phyloP scores from a whole-genome alignment of 2,113 vertebrate species.

The Petroica traversi region DNA sequence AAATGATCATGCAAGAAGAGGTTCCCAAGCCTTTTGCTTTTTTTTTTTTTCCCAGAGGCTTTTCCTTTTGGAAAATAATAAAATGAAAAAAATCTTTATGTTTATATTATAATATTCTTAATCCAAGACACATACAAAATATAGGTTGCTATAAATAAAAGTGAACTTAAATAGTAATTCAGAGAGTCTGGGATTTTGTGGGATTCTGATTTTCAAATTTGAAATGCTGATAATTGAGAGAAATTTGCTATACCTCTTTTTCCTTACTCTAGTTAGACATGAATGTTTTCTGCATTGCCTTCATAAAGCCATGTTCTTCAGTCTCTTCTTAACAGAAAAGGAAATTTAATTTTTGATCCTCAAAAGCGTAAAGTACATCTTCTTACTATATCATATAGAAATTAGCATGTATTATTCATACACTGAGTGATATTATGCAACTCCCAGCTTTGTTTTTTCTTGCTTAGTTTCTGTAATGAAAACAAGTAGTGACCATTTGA shows the following conservation, averaged over 20 bases:
- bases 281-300: background rate
- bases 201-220: background rate
- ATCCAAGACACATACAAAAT: background rate
- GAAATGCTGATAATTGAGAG: background rate
- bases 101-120: background rate
- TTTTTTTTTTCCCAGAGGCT: background rate
- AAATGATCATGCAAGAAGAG: background rate
- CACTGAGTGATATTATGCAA: background rate
- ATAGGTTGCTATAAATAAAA: background rate
- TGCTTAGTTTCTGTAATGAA: background rate
- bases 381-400: background rate
- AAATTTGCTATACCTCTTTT: background rate
- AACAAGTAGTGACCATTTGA: background rate
- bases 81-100: background rate
- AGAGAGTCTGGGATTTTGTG: background rate
- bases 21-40: background rate
- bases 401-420: background rate
- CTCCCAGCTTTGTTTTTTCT: background rate
- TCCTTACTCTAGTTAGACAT: background rate
- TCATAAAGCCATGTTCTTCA: background rate
- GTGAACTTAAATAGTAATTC: background rate
- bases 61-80: background rate
- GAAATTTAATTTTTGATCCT: background rate
- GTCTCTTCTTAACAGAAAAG: background rate
- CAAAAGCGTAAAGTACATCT: background rate